phyloP scores from a whole-genome alignment of 2,113 vertebrate genomes.

The Podocnemis expansa region DNA sequence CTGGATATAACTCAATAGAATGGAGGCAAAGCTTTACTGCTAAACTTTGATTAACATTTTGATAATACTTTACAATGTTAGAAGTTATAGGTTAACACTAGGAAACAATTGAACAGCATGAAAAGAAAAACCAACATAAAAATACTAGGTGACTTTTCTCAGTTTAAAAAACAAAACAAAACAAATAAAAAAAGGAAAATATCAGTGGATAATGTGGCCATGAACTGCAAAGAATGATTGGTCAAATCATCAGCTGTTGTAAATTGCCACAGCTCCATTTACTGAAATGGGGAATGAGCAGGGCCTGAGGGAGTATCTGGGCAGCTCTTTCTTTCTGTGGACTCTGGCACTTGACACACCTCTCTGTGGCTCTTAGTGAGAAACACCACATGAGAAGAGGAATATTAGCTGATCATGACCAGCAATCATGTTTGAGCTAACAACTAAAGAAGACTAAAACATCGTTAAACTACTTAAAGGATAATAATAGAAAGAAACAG shows the following conservation, averaged over 20 bases:
- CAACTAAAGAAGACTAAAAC: neutral
- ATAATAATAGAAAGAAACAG: neutral
- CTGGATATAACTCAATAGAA: neutral
- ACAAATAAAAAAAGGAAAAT: conserved; percentile 11
- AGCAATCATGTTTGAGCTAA: neutral
- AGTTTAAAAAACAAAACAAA: neutral
- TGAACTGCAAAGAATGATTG: neutral
- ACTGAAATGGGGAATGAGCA: neutral
- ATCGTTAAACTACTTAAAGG: neutral
- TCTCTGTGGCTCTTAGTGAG: neutral
- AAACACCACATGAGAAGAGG: neutral
- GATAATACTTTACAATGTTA: neutral
- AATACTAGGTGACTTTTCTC: neutral
- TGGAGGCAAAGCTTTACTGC: neutral
- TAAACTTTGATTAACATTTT: neutral
- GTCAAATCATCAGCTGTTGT: conserved; percentile 38
- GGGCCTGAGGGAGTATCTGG: neutral
- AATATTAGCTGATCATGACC: neutral
- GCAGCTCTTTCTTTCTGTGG: neutral
- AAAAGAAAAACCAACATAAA: neutral
- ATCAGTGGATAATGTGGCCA: neutral
- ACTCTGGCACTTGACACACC: conserved; percentile 14
- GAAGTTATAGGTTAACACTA: neutral
- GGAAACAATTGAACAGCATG: neutral
- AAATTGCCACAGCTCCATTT: conserved; percentile 24